Evolutionary conservation across 2,113 vertebrate genomes (phyloP).

Genomic region (cattle (Bos taurus)): ARS-UCD2.0 NC_037347.1:3531001-3531500

Average conservation of each 20-base stretch:
- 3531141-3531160: accelerated
- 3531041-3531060: accelerated
- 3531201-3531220: not conserved
- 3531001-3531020: not conserved
- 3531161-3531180: not conserved
- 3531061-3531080: not conserved
- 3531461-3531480: not conserved
- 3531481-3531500: not conserved
- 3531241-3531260: not conserved
- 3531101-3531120: not conserved
- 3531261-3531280: not conserved
- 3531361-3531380: not conserved
- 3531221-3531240: not conserved
- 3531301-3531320: not conserved
- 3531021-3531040: not conserved
- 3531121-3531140: not conserved
- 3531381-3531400: not conserved
- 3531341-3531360: not conserved
- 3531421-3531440: not conserved
- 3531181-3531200: accelerated
- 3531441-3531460: not conserved
- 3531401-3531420: not conserved
- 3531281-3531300: not conserved
- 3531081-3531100: not conserved
- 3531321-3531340: not conserved